Evolutionary conservation across 2,113 vertebrate species (phyloP), one percentile per base, ranked within the genome.

Genomic region (Leptobrachium leishanense): DNA sequence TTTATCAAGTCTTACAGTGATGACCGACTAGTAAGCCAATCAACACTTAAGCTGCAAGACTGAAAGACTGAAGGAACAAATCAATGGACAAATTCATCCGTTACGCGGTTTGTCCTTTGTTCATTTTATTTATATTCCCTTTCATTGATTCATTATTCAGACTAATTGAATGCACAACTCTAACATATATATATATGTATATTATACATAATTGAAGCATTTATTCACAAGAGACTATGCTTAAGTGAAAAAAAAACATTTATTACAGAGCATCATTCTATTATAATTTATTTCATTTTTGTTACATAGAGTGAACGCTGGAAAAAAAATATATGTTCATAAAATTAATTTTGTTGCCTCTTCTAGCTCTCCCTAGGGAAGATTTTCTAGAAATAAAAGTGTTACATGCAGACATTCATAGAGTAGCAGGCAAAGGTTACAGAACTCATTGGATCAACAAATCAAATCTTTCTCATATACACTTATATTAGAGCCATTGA

Each of bases 321-420:
- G 66, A 79, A 74, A 63, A 42, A 41, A 7, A 74, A 42, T 6
- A 46, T 66, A 74, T 57, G 2, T 44, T 80, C 87, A 57, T 74
- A 75, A 53, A 72, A 83, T 76, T 3, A 12, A 84, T 74, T 82
- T 5, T 79, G 82, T 79, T 41, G 72, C 66, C 6, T 68, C 54
- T 5, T 43, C 84, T 76, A 10, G 77, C 76, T 77, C 82, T 87
- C 77, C 77, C 79, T 76, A 64, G 86, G 75, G 78, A 57, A 69
- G 80, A 82, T 83, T 70, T 31, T 63, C 77, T 53, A 40, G 71
- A 87, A 79, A 85, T 85, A 77, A 87, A 11, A 69, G 69, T 55
- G 57, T 78, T 83, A 83, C 74, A 71, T 83, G 74, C 79, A 85
- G 79, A 72, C 46, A 12, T 81, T 57, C 81, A 85, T 82, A 68